phyloP scores from a whole-genome alignment of 2,888 invertebrate species.

The Drosophila falleni region DNA sequence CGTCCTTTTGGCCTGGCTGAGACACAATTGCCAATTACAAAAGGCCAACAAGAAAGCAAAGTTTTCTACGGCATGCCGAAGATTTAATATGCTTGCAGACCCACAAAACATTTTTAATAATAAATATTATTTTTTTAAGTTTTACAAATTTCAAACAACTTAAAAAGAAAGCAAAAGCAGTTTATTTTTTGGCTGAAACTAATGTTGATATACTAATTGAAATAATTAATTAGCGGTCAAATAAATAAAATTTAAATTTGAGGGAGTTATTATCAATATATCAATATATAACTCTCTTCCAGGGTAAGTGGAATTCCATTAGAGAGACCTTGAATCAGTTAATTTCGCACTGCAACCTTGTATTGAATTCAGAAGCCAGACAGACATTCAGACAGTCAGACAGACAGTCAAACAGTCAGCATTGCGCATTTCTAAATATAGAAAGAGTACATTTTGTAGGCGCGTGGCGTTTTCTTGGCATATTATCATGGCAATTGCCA shows the following conservation, averaged over 20 bases:
- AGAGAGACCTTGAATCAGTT: background rate
- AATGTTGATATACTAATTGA: background rate
- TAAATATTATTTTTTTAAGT: background rate
- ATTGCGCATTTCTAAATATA: conserved; percentile 41
- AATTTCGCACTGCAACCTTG: conserved; percentile 28
- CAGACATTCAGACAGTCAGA: background rate
- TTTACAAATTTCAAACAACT: background rate
- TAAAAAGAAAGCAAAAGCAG: background rate
- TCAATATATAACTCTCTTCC: background rate
- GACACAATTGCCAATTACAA: background rate
- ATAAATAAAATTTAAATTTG: background rate
- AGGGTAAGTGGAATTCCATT: background rate
- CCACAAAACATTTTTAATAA: background rate
- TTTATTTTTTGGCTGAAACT: background rate
- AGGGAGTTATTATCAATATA: no score
- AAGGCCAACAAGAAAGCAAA: background rate
- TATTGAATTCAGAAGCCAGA: conserved; percentile 21
- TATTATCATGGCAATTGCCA: conserved; percentile 60
- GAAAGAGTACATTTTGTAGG: conserved; percentile 34
- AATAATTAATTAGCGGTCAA: background rate
- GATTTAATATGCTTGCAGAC: conserved; percentile 1
- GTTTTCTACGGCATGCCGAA: background rate
- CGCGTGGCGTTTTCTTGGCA: conserved; percentile 49
- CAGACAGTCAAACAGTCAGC: conserved; percentile 4
- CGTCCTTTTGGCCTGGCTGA: background rate